These are phyloP conservation scores for Pimpla rufipes DNA, from an alignment of 2,888 invertebrate species.

Conservation along the genomic window DNA sequence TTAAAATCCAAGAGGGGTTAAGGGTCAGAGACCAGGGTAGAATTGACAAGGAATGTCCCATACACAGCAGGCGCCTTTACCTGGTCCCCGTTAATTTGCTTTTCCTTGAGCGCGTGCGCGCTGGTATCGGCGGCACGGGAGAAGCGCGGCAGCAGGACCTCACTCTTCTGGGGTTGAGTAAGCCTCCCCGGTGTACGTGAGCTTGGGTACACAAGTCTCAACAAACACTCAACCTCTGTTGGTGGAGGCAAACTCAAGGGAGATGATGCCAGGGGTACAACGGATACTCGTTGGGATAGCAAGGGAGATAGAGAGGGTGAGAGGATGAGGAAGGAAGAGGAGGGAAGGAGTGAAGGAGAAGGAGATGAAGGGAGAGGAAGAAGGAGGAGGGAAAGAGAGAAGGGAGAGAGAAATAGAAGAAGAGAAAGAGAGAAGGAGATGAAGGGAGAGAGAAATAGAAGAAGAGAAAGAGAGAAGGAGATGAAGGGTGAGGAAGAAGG, in stretches of 20 bases:
- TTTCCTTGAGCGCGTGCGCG: slow-evolving; percentile 54
- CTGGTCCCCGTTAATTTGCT: slow-evolving; percentile 63
- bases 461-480: too few species aligned
- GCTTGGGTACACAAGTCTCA: slow-evolving; percentile 67
- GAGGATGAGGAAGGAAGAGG: background rate
- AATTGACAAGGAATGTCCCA: too few species aligned
- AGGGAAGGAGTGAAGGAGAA: too few species aligned
- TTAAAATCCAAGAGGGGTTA: too few species aligned
- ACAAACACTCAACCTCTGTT: slow-evolving; percentile 68
- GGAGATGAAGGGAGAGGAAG: background rate
- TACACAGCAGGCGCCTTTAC: slow-evolving; percentile 44
- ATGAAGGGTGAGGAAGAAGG: too few species aligned
- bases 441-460: too few species aligned
- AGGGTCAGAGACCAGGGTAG: too few species aligned
- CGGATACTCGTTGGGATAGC: slow-evolving; percentile 37
- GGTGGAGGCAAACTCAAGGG: slow-evolving; percentile 60
- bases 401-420: too few species aligned
- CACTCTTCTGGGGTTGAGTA: slow-evolving; percentile 32
- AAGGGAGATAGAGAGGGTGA: slow-evolving; percentile 5
- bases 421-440: too few species aligned
- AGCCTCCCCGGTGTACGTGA: slow-evolving; percentile 62
- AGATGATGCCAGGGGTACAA: slow-evolving; percentile 63
- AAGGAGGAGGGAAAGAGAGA: too few species aligned
- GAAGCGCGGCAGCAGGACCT: slow-evolving; percentile 17
- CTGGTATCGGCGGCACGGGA: slow-evolving; percentile 54